These are phyloP conservation scores for Dallia pectoralis DNA, from an alignment of 2,797 vertebrate species.

Conservation along the genomic window DNA sequence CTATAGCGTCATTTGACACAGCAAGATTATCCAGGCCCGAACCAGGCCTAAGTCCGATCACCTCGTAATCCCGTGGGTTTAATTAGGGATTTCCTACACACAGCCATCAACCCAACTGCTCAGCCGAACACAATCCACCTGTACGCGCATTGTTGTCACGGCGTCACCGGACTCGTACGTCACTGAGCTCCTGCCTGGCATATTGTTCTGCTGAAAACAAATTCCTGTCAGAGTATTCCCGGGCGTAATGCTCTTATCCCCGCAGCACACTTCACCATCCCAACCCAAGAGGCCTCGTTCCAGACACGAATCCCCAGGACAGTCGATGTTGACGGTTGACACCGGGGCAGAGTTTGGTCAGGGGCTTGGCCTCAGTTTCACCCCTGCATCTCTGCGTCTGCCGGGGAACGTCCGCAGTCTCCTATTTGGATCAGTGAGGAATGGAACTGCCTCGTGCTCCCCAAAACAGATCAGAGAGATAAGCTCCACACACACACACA, in stretches of 20 bases:
- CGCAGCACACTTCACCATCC: conserved; percentile 1
- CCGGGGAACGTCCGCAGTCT: not conserved
- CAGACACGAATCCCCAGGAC: not conserved
- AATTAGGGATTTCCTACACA: not conserved
- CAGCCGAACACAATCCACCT: not conserved
- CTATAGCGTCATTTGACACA: not conserved
- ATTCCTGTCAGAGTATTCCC: conserved; percentile 40
- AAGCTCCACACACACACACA: no score
- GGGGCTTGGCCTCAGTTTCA: not conserved
- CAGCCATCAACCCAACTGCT: not conserved
- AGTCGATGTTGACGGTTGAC: not conserved
- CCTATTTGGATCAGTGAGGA: no score
- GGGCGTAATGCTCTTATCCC: conserved; percentile 58
- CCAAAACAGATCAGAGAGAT: no score
- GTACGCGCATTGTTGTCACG: not conserved
- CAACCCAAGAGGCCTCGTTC: not conserved
- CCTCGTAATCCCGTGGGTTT: not conserved
- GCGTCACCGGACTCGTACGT: conserved; percentile 15
- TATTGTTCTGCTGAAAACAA: conserved; percentile 19
- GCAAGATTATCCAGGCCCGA: not conserved
- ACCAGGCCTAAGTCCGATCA: not conserved
- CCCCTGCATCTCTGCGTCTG: not conserved
- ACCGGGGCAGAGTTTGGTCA: not conserved
- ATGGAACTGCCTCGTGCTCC: not conserved
- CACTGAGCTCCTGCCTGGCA: conserved; percentile 7